Base-by-base conservation (phyloP, 2,797 vertebrate species). In the Enteromius mattozi region DNA sequence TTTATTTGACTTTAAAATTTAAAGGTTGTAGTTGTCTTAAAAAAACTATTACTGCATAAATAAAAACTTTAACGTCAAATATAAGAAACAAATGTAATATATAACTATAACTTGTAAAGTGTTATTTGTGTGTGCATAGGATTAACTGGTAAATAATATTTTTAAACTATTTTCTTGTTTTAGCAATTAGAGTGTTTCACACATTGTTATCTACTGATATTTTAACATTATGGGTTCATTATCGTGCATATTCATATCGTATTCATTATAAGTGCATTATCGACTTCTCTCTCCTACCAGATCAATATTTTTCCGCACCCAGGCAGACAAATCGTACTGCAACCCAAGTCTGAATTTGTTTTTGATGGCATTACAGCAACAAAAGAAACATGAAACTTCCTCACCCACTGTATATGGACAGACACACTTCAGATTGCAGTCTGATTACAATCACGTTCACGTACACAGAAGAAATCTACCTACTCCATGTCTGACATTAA, bases 271-370 rank as follows among this genome's bases (percentile, higher is more conserved):
- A 49, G 24, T 21, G 33, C 3, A 27, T 78, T 83, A 6, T 14
- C 21, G 37, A 78, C 49, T 33, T 65, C 65, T 42, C 51, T 37
- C n/a, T 59, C 65, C 61, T 5, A 19, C 21, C 54, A 61, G 24
- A 84, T 30, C 27, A 6, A 10, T 10, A 27, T 69, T 78, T 47
- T 49, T 71, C 16, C 14, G 17, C 65, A 59, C 80, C 3, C 81
- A 27, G 51, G 30, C 63, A 78, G 49, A 65, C 54, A 35, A 33
- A 24, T 47, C 24, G 24, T 49, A 33, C 24, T 13, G 47, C n/a
- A 66, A 66, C n/a, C 72, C 35, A 35, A 40, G 84, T 65, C 80
- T 89, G 82, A 89, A 88, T 69, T 71, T 56, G 72, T 13, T 30
- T 14, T 30, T 70, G 37, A 85, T 77, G 80, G 59, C 33, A 56